These are phyloP conservation scores for Anabas testudineus DNA, from an alignment of 2,797 vertebrate species.

Conservation along the genomic window DNA sequence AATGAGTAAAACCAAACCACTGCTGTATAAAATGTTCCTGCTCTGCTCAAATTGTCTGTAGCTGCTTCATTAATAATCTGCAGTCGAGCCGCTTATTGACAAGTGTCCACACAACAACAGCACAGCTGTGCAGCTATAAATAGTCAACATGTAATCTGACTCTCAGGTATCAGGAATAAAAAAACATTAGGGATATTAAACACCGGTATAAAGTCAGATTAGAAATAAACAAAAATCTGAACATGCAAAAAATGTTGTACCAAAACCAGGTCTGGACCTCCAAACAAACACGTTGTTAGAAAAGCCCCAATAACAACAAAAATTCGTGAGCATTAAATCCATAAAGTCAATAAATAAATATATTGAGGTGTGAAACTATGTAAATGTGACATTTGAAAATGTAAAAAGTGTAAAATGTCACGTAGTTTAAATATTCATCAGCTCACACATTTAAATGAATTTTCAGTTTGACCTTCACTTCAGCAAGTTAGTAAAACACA, in stretches of 20 bases:
- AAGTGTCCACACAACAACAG: slow-evolving; percentile 1
- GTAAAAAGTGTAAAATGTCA: not conserved
- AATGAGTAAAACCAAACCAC: no score
- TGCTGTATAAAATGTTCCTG: no score
- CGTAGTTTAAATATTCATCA: not conserved
- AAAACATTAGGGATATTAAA: slow-evolving; percentile 47
- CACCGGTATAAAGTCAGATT: slow-evolving; percentile 22
- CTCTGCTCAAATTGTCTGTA: no score
- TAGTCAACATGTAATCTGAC: not conserved
- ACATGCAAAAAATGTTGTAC: no score
- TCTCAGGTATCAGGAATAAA: not conserved
- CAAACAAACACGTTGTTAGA: no score
- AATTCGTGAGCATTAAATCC: no score
- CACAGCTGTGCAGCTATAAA: slow-evolving; percentile 37
- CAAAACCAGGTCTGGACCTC: no score
- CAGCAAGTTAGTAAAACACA: no score
- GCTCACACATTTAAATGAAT: not conserved
- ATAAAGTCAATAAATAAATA: no score
- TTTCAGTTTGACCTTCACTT: not conserved
- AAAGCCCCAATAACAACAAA: no score
- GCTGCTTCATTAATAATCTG: no score
- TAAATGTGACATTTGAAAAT: slow-evolving; percentile 5
- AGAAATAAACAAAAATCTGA: not conserved
- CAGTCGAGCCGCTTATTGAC: not conserved
- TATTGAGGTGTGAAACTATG: no score